Conservation (phyloP, 2,888 invertebrate genomes). For the Ditula angustiorana region DNA sequence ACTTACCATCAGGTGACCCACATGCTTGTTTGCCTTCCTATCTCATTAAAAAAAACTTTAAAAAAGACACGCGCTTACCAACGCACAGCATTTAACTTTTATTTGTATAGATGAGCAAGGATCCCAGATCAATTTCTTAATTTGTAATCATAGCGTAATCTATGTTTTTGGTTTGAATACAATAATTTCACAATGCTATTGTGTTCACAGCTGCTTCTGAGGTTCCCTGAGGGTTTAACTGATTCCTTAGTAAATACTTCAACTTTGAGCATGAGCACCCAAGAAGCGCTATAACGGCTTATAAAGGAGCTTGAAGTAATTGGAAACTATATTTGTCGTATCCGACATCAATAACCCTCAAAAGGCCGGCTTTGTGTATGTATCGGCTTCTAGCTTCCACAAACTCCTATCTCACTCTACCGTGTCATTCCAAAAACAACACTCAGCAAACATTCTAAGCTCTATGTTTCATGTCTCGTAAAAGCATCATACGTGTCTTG, state of each 20-base stretch:
- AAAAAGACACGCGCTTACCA: too few relatives aligned
- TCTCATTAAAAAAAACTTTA: too few relatives aligned
- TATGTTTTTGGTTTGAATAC: too few relatives aligned
- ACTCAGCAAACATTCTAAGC: not conserved
- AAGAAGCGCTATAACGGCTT: not conserved
- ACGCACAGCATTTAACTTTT: too few relatives aligned
- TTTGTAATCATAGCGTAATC: too few relatives aligned
- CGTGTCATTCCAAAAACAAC: not conserved
- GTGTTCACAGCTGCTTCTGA: not conserved
- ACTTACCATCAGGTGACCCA: too few relatives aligned
- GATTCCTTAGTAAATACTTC: not conserved
- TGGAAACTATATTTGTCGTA: constrained; percentile 12
- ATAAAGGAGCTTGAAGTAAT: constrained; percentile 10
- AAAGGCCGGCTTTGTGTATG: not conserved
- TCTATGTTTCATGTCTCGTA: not conserved
- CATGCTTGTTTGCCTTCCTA: too few relatives aligned
- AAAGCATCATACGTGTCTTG: not conserved
- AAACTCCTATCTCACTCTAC: not conserved
- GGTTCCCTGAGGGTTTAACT: not conserved
- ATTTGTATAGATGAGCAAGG: too few relatives aligned
- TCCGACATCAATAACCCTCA: not conserved
- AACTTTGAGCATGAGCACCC: not conserved
- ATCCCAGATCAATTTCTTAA: too few relatives aligned
- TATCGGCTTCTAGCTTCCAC: not conserved
- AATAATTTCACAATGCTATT: too few relatives aligned